Evolutionary conservation across 2,888 invertebrate genomes (phyloP).

Genomic region (Pollenia amentaria): DNA sequence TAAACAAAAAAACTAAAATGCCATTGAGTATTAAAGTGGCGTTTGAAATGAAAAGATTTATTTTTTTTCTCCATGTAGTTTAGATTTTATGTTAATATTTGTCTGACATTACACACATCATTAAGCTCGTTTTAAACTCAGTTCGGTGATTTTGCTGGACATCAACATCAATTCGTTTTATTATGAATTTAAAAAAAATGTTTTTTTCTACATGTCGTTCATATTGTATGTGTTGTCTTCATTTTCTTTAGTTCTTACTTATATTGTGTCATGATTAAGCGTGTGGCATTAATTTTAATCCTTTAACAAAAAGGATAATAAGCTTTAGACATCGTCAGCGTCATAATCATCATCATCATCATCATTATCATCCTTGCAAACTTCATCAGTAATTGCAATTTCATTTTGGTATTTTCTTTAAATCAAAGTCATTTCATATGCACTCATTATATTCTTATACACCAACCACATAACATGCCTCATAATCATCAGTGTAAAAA

Average conservation of each 20-base stretch:
- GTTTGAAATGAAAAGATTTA: slow-evolving; percentile 15
- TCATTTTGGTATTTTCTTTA: slow-evolving; percentile 33
- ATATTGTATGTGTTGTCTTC: slow-evolving; percentile 64
- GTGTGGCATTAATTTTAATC: slow-evolving; percentile 74
- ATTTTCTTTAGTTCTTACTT: slow-evolving; percentile 71
- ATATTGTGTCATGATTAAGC: slow-evolving; percentile 74
- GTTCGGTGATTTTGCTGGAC: slow-evolving; percentile 37
- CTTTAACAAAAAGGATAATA: slow-evolving; percentile 74
- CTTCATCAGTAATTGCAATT: slow-evolving; percentile 27
- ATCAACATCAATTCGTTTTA: slow-evolving; percentile 40
- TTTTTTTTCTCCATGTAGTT: not conserved
- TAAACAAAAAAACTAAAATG: not conserved
- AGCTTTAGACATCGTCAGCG: slow-evolving; percentile 71
- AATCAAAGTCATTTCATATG: slow-evolving; percentile 56
- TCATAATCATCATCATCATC: slow-evolving; percentile 35
- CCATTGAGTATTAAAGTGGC: not conserved
- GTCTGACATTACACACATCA: slow-evolving; percentile 63
- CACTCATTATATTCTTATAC: slow-evolving; percentile 41
- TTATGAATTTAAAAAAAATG: slow-evolving; percentile 10
- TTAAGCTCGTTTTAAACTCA: slow-evolving; percentile 49
- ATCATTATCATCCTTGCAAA: slow-evolving; percentile 4
- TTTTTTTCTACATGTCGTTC: slow-evolving; percentile 27
- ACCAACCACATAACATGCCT: slow-evolving; percentile 56
- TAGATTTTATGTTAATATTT: slow-evolving; percentile 47
- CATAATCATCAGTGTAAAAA: slow-evolving; percentile 29